Evolutionary conservation across 1,140 invertebrate genomes (phyloP).

Genomic region (Drosophila nebulosa): DNA sequence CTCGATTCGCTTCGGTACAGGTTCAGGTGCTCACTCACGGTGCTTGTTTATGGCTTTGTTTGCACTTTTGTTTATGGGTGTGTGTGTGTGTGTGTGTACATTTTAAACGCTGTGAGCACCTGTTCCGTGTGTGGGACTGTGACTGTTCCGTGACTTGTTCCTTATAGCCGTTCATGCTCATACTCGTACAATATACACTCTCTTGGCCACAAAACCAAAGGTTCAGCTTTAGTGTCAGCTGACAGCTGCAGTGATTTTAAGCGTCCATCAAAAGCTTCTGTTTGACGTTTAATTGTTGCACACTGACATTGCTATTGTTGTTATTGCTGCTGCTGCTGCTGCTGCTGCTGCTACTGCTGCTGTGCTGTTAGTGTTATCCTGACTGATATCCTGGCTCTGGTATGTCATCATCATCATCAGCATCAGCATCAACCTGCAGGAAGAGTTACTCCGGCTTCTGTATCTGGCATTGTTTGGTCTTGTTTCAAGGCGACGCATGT

Average conservation of each 20-base stretch:
- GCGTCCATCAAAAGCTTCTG: slow-evolving; percentile 73
- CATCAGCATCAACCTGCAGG: not conserved
- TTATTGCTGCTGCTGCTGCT: not conserved
- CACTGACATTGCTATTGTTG: slow-evolving; percentile 51
- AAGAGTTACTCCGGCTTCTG: not conserved
- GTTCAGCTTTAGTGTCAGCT: slow-evolving; percentile 38
- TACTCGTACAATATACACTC: not conserved
- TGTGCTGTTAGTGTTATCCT: not conserved
- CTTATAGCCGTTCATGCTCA: not conserved
- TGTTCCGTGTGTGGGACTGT: slow-evolving; percentile 23
- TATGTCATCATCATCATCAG: not conserved
- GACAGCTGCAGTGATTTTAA: slow-evolving; percentile 75
- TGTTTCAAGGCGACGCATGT: slow-evolving; percentile 31
- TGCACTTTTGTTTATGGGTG: slow-evolving; percentile 79
- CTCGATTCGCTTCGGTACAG: not conserved
- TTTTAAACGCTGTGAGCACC: slow-evolving; percentile 69
- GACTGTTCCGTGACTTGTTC: slow-evolving; percentile 61
- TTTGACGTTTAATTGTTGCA: slow-evolving; percentile 77
- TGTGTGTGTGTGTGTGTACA: slow-evolving; percentile 77
- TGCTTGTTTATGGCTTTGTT: slow-evolving; percentile 78
- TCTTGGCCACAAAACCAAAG: slow-evolving; percentile 38
- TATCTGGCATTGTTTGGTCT: slow-evolving; percentile 12
- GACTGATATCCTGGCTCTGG: not conserved
- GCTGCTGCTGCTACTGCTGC: not conserved
- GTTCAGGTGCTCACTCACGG: slow-evolving; percentile 18